phyloP scores from a whole-genome alignment of 2,888 invertebrate genomes.

The Odontomyia ornata region DNA sequence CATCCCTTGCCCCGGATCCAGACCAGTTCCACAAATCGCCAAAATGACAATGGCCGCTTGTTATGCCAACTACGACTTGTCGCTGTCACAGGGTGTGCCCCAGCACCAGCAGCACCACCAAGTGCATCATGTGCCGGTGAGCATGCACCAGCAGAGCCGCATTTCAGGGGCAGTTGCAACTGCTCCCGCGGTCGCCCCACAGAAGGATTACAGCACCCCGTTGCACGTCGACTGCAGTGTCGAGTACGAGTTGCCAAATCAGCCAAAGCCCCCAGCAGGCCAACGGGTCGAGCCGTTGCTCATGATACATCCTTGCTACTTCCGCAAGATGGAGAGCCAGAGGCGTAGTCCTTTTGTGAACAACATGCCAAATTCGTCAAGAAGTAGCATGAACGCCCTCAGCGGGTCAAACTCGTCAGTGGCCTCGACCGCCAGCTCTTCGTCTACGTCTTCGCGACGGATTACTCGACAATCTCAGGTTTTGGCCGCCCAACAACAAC shows the following conservation, averaged over 20 bases:
- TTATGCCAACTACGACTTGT: slow-evolving; percentile 63
- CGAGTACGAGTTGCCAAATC: slow-evolving; percentile 89
- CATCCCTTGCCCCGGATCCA: not conserved
- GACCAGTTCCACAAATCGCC: not conserved
- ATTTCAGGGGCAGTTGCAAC: slow-evolving; percentile 53
- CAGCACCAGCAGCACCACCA: slow-evolving; percentile 52
- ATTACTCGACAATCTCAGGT: slow-evolving; percentile 48
- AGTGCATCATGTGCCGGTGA: slow-evolving; percentile 53
- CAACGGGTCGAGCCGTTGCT: slow-evolving; percentile 83
- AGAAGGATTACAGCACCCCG: slow-evolving; percentile 86
- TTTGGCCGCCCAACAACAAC: slow-evolving; percentile 53
- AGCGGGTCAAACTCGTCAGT: slow-evolving; percentile 27
- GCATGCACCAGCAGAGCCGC: slow-evolving; percentile 49
- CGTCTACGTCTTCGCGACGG: slow-evolving; percentile 52
- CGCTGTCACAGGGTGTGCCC: slow-evolving; percentile 60
- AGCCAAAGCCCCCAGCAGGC: slow-evolving; percentile 86
- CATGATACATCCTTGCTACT: slow-evolving; percentile 91
- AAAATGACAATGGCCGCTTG: slow-evolving; percentile 64
- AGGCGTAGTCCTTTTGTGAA: slow-evolving; percentile 84
- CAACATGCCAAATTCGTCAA: slow-evolving; percentile 75
- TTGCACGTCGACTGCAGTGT: slow-evolving; percentile 91
- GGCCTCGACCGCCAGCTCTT: slow-evolving; percentile 52
- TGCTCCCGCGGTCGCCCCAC: slow-evolving; percentile 62
- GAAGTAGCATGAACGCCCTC: slow-evolving; percentile 57
- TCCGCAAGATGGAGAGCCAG: slow-evolving; percentile 85